A percentile compares a stretch with the other conserved stretches of the same genome.
Evolutionary conservation across 2,797 vertebrate genomes (phyloP).

Genomic region (Tiaroga cobitis): DNA sequence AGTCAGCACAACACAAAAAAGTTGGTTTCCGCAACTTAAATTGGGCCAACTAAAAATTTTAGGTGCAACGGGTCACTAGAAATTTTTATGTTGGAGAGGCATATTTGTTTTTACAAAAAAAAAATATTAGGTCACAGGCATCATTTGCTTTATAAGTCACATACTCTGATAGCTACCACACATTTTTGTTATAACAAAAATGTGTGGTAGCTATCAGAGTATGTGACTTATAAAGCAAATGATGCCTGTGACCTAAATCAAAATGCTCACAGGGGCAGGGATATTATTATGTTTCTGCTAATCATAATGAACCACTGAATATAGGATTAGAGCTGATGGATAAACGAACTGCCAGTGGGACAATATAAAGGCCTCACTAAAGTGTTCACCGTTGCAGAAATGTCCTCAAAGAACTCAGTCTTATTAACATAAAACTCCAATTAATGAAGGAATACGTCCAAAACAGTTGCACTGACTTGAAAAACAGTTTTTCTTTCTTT

Average conservation of each 20-base stretch:
- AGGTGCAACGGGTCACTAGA: too few relatives aligned
- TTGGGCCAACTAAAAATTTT: too few relatives aligned
- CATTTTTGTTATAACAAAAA: slow-evolving; percentile 46
- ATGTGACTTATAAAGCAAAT: slow-evolving; percentile 36
- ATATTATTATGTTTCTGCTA: slow-evolving; percentile 26
- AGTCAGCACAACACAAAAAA: too few relatives aligned
- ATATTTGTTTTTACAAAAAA: too few relatives aligned
- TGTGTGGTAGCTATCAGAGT: slow-evolving; percentile 45
- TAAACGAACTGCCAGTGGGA: slow-evolving; percentile 37
- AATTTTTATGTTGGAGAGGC: too few relatives aligned
- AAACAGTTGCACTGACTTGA: neutral
- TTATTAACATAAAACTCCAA: slow-evolving; percentile 24
- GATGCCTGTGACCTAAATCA: slow-evolving; percentile 54
- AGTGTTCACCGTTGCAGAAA: slow-evolving; percentile 34
- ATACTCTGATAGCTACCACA: too few relatives aligned
- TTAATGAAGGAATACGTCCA: slow-evolving; percentile 39
- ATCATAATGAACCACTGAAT: slow-evolving; percentile 48
- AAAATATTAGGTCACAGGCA: too few relatives aligned
- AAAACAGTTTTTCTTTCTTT: neutral
- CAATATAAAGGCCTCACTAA: slow-evolving; percentile 31
- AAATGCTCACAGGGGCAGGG: slow-evolving; percentile 24
- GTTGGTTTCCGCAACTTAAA: too few relatives aligned
- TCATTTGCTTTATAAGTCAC: too few relatives aligned
- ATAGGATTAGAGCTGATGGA: slow-evolving; percentile 27
- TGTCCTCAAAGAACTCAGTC: slow-evolving; percentile 41